Conservation (phyloP, 2,113 vertebrate genomes). For the human region GRCh38 chr12:100433501-100434000, state of each 20-base stretch:
- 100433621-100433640: constrained; percentile 64
- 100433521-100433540: constrained; percentile 51
- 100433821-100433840: constrained; percentile 41
- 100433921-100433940: constrained; percentile 36
- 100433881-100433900: constrained; percentile 42
- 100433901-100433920: constrained; percentile 51
- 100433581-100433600: constrained; percentile 70
- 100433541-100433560: constrained; percentile 64
- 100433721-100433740: constrained; percentile 26
- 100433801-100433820: constrained; percentile 51
- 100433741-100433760: too few species aligned
- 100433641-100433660: constrained; percentile 52
- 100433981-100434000: constrained; percentile 36
- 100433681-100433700: constrained; percentile 60
- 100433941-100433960: neutral
- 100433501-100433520: constrained; percentile 51
- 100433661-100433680: constrained; percentile 60
- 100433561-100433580: constrained; percentile 41
- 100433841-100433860: neutral
- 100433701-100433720: constrained; percentile 50
- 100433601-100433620: constrained; percentile 71
- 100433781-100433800: constrained; percentile 40
- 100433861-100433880: neutral
- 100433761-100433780: too few species aligned
- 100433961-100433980: constrained; percentile 16